A percentile compares a stretch with the other conserved stretches of the same genome.
Evolutionary conservation across 2,888 invertebrate species (phyloP).

Genomic region (Dichetophora obliterata): DNA sequence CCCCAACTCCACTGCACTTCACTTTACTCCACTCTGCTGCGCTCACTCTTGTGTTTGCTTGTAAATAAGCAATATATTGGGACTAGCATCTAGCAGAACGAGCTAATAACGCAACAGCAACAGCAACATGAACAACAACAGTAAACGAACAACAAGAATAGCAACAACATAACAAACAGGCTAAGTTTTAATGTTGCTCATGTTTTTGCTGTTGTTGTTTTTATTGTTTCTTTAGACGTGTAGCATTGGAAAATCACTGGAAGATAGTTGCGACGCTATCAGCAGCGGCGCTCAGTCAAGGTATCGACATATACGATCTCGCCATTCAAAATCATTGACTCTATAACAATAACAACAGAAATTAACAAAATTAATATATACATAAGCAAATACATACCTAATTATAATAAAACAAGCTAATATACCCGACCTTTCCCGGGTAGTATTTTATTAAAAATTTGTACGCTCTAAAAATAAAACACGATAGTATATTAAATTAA

Average conservation of each 20-base stretch:
- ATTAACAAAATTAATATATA: background rate
- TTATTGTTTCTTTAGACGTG: slow-evolving; percentile 4
- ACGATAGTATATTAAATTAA: too few species aligned
- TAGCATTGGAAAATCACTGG: slow-evolving; percentile 10
- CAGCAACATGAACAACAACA: background rate
- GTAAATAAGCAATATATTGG: too few species aligned
- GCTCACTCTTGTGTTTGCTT: slow-evolving; percentile 5
- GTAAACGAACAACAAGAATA: slow-evolving; percentile 5
- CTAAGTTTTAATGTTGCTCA: background rate
- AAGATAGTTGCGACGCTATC: background rate
- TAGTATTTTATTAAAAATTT: too few species aligned
- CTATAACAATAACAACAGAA: slow-evolving; percentile 11
- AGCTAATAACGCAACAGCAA: background rate
- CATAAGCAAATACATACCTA: background rate
- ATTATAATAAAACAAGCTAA: background rate
- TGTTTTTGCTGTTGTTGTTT: background rate
- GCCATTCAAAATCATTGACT: slow-evolving; percentile 19
- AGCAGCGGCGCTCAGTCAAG: background rate
- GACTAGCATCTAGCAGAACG: slow-evolving; percentile 9
- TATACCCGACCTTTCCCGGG: too few species aligned
- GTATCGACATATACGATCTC: background rate
- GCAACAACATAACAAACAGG: background rate
- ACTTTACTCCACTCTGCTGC: background rate
- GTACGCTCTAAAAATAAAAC: too few species aligned
- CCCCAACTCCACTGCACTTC: background rate